Base-by-base conservation (phyloP, 2,113 vertebrate genomes). In the Pachyramphus minor region DNA sequence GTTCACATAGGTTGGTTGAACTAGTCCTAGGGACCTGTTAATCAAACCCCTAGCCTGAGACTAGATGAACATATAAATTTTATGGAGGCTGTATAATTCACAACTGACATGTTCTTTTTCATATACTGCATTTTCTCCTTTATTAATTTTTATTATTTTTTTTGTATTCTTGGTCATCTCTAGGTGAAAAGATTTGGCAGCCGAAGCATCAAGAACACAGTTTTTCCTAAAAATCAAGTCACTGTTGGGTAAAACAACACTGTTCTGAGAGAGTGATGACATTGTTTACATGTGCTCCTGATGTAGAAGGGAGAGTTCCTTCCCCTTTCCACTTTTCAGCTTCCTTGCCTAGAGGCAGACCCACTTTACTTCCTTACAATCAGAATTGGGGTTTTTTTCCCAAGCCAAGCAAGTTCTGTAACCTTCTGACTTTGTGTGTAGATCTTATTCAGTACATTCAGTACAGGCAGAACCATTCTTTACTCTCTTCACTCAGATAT, bases 201-300 rank as follows among this genome's bases (percentile, higher is more conserved):
- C 19, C 2, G 17, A 22, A 20, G 3, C 60, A 9, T 60, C 28
- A 49, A n/a, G 5, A 62, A 21, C 5, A 37, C 0, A 33, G 6
- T 39, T 93, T 44, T 10, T 69, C 17, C 7, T 37, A 22, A 42
- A 37, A 2, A 78, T 2, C 0, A 1, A 63, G 16, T 42, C 39
- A 72, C 6, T 81, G 8, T 11, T 52, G 33, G 8, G 17, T 39
- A 44, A 64, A 84, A n/a, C 9, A 45, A 5, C 25, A 35, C 8
- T 30, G 10, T 11, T 77, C 4, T 6, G 10, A 25, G 23, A 52
- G 14, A 16, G 12, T 16, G 25, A 78, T 23, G 12, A 9, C 0
- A 0, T 13, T 49, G 19, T 19, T 9, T 49, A 4, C 3, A 17
- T 21, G 9, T 37, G 12, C 4, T 69, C 20, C 10, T 76, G 24